Base-by-base conservation (phyloP, 2,888 invertebrate species). In the Cenopis cana region DNA sequence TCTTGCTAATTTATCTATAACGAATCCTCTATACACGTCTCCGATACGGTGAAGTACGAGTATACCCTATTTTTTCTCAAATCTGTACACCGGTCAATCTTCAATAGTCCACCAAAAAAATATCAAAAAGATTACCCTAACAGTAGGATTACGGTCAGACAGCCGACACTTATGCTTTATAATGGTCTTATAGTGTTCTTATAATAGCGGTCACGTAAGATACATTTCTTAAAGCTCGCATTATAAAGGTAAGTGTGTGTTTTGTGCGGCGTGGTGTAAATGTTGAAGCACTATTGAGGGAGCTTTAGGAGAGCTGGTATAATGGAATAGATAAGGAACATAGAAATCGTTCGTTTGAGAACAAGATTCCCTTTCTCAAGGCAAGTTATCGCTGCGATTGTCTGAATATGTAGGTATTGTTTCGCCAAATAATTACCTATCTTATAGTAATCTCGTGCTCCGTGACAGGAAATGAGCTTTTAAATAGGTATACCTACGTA, bases 51-150 rank as follows among this genome's bases (percentile, higher is more conserved):
- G n/a, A n/a, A n/a, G n/a, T n/a, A n/a, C n/a, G n/a, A 17, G 17
- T 9, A 17, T 56, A 56, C 10, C 33, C 17, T 33, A 36, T 56
- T 36, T 56, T 56, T 57, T 9, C 38, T 55, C 33, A 56, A 17
- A 33, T n/a, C 11, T 17, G n/a, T 9, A 20, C 52, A 36, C 52
- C 49, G 62, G 62, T 38, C 62, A 62, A 52, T 18, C 11, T 74
- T 74, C 69, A 75, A 54, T 73, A 69, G 10, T 12, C 10, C 17
- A 72, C 46, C 72, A 60, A 68, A 69, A 52, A 50, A 73, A 74
- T 74, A 73, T 75, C 76, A 75, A 78, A 78, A 76, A 74, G 75
- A 76, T 74, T 74, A 77, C 62, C 56, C 49, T 12, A 59, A 60
- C 59, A 71, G 69, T 72, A 67, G 70, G 72, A 72, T 74, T 56